phyloP scores from a whole-genome alignment of 2,113 vertebrate species.

The Heteronetta atricapilla region DNA sequence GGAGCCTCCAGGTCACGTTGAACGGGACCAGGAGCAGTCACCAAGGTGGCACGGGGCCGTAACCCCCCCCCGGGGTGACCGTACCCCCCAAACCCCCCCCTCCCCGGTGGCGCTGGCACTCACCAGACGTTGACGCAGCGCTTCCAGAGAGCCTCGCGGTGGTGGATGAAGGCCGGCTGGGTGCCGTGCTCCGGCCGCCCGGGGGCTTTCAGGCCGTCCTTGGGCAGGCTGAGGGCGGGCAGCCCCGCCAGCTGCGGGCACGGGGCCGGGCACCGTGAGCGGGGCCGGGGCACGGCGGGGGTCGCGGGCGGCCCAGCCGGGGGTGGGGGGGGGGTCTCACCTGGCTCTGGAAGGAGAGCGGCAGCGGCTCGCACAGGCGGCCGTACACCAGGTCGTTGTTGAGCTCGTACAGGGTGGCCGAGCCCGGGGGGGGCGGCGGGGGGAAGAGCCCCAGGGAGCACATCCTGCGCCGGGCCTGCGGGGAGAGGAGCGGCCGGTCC shows the following conservation, averaged over 20 bases:
- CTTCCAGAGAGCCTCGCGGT: slow-evolving; percentile 90
- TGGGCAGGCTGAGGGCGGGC: slow-evolving; percentile 80
- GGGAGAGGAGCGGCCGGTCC: too few species aligned
- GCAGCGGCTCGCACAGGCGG: slow-evolving; percentile 65
- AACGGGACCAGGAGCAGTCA: rapidly evolving
- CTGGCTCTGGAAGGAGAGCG: slow-evolving; percentile 77
- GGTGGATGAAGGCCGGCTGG: slow-evolving; percentile 88
- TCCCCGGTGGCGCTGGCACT: not conserved
- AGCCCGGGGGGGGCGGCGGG: slow-evolving; percentile 78
- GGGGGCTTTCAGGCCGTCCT: slow-evolving; percentile 87
- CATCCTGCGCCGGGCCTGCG: slow-evolving; percentile 67
- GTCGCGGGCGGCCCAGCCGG: too few species aligned
- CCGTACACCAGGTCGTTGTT: slow-evolving; percentile 88
- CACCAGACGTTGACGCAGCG: slow-evolving; percentile 89
- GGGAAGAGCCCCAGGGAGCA: slow-evolving; percentile 87
- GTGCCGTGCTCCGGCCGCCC: slow-evolving; percentile 86
- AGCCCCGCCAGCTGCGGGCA: slow-evolving; percentile 81
- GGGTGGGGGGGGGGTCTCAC: slow-evolving; percentile 37
- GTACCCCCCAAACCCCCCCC: too few species aligned
- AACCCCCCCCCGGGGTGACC: too few species aligned
- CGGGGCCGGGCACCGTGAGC: not conserved
- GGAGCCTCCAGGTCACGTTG: rapidly evolving
- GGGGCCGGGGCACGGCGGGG: too few species aligned
- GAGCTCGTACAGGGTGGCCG: slow-evolving; percentile 86
- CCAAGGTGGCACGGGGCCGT: rapidly evolving